Base-by-base conservation (phyloP, 2,888 invertebrate genomes). In the Oscheius sp. region DNA sequence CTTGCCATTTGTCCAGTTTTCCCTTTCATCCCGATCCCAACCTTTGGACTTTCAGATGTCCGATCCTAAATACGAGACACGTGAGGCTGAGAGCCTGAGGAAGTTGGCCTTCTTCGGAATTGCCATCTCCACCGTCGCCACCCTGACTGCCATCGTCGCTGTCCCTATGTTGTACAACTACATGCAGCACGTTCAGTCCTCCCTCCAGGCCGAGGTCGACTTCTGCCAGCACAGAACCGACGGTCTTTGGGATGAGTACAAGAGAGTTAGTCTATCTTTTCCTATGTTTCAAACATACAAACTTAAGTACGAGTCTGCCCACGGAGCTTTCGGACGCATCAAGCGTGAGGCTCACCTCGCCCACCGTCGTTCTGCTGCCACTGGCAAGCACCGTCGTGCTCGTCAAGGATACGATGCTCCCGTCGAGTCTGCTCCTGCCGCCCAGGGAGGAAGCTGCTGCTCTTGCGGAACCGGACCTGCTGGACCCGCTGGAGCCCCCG, bases 91-190 rank as follows among this genome's bases (percentile, higher is more conserved):
- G 74, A 75, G 73, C 59, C 76, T 80, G 66, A 77, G 79, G 13
- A 79, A 79, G 74, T 75, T 80, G 37, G 80, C 80, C 42, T 80
- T 80, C 79, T 76, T 68, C 72, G 84, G 84, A 77, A 79, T 84
- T 60, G 81, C 83, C 70, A 76, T 84, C 62, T 82, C 82, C 37
- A 84, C 84, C 7, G 79, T 84, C 51, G 84, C 84, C 66, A 84
- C 82, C 13, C 58, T 83, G 73, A 80, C 83, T 11, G 83, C 83
- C 32, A 81, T 84, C 73, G 73, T 84, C 62, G 82, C 80, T 71
- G 81, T 84, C 11, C 84, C 84, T 50, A 81, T 84, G 83, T 71
- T 84, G 51, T 84, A 83, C 77, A 83, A 84, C 79, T 84, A 84
- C 77, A 78, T 83, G 79, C 84, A 84, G 78, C 79, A 79, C 70